Base-by-base conservation (phyloP, 2,797 vertebrate species). In the Falco columbarius region DNA sequence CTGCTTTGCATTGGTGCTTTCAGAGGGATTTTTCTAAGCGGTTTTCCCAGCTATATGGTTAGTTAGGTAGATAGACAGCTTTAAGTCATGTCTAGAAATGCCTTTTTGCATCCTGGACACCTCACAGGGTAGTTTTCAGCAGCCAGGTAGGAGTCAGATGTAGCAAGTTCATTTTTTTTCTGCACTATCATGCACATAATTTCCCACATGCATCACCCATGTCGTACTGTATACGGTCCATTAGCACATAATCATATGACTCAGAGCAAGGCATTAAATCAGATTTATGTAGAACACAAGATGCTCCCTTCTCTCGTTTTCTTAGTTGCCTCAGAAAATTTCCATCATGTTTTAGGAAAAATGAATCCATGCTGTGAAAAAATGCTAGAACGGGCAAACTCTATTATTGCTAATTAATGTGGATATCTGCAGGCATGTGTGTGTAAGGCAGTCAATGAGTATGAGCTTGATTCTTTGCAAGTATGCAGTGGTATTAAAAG, bases 131-230 rank as follows among this genome's bases (percentile, higher is more conserved):
- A 27, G 52, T 89, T 93, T 72, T 73, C 77, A 71, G 61, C 66
- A 93, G 61, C 36, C 51, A 73, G 61, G 70, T 67, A 81, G 74
- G 86, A 91, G 92, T 97, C 93, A 98, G 27, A 54, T 76, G 49
- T 85, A 97, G 77, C 67, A 85, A 74, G 72, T 87, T 89, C 67
- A 42, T 62, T 68, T 88, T 73, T 92, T 92, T 94, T 66, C 88
- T 90, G 82, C 85, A 71, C 87, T 82, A 54, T 91, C 88, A 68
- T 87, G 92, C 94, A 91, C 85, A 36, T 95, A 80, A 95, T 97
- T 95, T 96, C 73, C 93, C 79, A 67, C 77, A 62, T 73, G 61
- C 77, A 86, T 87, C 71, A 51, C 46, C 77, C 32, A 26, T 94
- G 86, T 85, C 77, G 91, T 81, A 47, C 51, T 89, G 59, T 63